These are phyloP conservation scores for Dendronephthya gigantea DNA, from an alignment of 64 coral and sea anemone species.

Conservation along the genomic window DNA sequence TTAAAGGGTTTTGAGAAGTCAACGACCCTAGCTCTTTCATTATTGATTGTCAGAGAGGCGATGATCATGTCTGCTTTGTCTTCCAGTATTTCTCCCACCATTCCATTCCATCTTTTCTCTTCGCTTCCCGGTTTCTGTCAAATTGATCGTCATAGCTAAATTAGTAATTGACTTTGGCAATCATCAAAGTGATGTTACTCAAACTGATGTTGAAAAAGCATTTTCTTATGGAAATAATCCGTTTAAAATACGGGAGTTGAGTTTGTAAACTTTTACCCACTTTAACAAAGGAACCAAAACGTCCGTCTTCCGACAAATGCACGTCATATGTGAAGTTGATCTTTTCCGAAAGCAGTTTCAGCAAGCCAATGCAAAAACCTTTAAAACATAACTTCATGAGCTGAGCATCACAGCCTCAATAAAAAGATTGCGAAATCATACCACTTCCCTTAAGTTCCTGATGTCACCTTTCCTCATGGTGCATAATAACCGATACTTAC, in stretches of 20 bases:
- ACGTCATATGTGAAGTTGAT: conserved; percentile 74
- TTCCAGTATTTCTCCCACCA: conserved; percentile 87
- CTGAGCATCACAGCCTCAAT: neutral
- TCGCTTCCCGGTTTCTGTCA: conserved; percentile 64
- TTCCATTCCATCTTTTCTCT: conserved; percentile 81
- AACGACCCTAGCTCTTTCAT: conserved; percentile 79
- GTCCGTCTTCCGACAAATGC: conserved; percentile 74
- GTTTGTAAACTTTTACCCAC: too few relatives aligned
- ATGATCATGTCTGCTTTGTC: conserved; percentile 80
- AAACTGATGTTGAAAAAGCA: too few relatives aligned
- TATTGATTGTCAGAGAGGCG: conserved; percentile 83
- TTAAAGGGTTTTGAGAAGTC: conserved; percentile 98
- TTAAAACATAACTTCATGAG: neutral
- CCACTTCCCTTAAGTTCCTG: too few relatives aligned
- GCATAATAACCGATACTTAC: too few relatives aligned
- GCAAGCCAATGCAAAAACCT: conserved; percentile 95
- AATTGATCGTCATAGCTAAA: neutral
- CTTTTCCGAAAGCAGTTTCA: conserved; percentile 60
- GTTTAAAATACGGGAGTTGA: too few relatives aligned
- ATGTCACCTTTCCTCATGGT: too few relatives aligned
- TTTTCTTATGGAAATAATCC: too few relatives aligned
- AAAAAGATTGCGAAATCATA: neutral
- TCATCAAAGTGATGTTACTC: too few relatives aligned
- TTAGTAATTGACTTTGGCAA: neutral
- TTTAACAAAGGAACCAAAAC: conserved; percentile 68